phyloP scores from a whole-genome alignment of 2,797 vertebrate species.

The Macropodus opercularis region DNA sequence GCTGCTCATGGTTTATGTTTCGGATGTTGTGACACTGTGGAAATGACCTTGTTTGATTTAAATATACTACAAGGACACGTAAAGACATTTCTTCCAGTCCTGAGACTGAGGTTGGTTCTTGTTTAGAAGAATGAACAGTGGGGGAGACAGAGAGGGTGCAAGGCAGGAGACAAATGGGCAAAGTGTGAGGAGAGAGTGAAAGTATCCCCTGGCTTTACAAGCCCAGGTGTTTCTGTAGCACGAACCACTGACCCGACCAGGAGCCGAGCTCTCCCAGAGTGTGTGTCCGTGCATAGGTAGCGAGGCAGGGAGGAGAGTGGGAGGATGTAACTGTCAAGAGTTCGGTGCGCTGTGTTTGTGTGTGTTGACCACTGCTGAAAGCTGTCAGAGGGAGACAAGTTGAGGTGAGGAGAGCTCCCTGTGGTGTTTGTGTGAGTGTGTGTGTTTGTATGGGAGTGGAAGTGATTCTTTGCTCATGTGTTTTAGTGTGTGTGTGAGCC shows the following conservation, averaged over 20 bases:
- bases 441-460: conserved; percentile 4
- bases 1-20: background rate
- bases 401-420: conserved; percentile 65
- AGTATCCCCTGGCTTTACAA: conserved; percentile 43
- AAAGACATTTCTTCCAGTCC: background rate
- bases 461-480: conserved; percentile 22
- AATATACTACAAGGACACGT: background rate
- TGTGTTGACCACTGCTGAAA: conserved; percentile 58
- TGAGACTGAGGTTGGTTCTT: background rate
- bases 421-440: conserved; percentile 6
- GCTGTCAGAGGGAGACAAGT: conserved; percentile 69
- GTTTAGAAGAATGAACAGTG: background rate
- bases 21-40: background rate
- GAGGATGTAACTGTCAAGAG: conserved; percentile 67
- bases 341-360: conserved; percentile 40
- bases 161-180: conserved; percentile 9
- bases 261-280: conserved; percentile 33
- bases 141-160: background rate
- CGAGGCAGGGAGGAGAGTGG: conserved; percentile 47
- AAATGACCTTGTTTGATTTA: background rate
- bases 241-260: conserved; percentile 41
- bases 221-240: conserved; percentile 43
- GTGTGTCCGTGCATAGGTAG: conserved; percentile 40
- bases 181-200: conserved; percentile 15
- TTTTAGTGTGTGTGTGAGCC: conserved; percentile 29